phyloP scores from a whole-genome alignment of 1,140 invertebrate species.

The Orchestia grillus region DNA sequence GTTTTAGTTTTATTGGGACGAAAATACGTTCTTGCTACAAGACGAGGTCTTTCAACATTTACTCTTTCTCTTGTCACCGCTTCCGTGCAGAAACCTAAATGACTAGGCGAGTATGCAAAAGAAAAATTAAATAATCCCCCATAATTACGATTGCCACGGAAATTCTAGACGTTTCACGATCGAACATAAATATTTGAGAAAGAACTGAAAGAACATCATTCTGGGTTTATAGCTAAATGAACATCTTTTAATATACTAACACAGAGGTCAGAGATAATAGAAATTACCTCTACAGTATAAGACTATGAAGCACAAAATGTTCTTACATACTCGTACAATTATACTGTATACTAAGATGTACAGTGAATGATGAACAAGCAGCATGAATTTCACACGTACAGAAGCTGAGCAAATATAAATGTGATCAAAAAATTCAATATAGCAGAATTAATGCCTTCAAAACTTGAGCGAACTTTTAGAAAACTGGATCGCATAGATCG shows the following conservation, averaged over 20 bases:
- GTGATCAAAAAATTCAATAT: not conserved
- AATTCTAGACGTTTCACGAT: not conserved
- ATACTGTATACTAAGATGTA: not conserved
- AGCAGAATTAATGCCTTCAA: not conserved
- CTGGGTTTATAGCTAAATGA: not conserved
- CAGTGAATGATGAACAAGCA: not conserved
- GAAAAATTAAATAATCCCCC: not conserved
- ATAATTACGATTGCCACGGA: not conserved
- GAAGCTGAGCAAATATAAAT: not conserved
- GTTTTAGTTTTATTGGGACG: too few relatives aligned
- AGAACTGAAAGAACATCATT: not conserved
- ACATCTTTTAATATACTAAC: not conserved
- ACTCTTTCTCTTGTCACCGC: not conserved
- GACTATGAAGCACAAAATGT: constrained; percentile 16
- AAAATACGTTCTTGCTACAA: not conserved
- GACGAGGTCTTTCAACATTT: not conserved
- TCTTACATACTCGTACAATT: constrained; percentile 19
- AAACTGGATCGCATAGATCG: not conserved
- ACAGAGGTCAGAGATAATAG: not conserved
- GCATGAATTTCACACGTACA: not conserved
- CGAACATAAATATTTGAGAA: not conserved
- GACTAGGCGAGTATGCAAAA: not conserved
- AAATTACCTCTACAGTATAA: not conserved
- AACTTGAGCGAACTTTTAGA: not conserved
- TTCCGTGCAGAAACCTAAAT: not conserved